phyloP scores from a whole-genome alignment of 2,888 invertebrate genomes.

The Andricus curvator region DNA sequence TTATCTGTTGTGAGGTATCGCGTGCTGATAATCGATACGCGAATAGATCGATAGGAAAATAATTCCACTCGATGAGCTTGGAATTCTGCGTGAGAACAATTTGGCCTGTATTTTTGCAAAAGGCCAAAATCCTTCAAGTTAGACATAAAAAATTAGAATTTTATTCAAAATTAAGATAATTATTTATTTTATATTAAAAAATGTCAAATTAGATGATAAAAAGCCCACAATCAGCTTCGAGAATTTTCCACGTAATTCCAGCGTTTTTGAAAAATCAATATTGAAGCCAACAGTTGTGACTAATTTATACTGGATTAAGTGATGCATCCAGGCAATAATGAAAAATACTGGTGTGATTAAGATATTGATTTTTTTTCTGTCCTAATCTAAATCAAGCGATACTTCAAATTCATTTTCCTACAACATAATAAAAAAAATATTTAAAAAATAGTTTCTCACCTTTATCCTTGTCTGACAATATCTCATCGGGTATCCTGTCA shows the following conservation, averaged over 20 bases:
- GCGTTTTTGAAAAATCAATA: constrained; percentile 22
- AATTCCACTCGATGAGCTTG: constrained; percentile 1
- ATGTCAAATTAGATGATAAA: too few relatives aligned
- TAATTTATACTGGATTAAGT: background rate
- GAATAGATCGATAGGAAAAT: constrained; percentile 47
- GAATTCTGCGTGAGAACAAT: background rate
- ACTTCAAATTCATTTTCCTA: background rate
- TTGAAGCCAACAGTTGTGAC: background rate
- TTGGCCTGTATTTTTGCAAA: background rate
- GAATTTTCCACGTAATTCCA: background rate
- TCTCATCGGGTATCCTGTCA: constrained; percentile 77
- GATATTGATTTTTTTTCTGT: background rate
- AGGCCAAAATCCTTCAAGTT: background rate
- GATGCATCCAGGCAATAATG: background rate
- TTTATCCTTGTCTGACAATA: constrained; percentile 74
- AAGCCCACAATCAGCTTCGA: too few relatives aligned
- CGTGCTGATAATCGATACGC: constrained; percentile 58
- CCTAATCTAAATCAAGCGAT: background rate
- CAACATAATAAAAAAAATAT: background rate
- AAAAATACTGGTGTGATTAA: background rate
- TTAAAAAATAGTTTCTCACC: constrained; percentile 57
- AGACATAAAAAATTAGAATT: background rate
- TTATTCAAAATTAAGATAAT: background rate
- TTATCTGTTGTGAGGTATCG: constrained; percentile 44
- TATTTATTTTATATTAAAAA: background rate